phyloP scores from a whole-genome alignment of 2,797 vertebrate species.

The Manis crassicaudata region DNA sequence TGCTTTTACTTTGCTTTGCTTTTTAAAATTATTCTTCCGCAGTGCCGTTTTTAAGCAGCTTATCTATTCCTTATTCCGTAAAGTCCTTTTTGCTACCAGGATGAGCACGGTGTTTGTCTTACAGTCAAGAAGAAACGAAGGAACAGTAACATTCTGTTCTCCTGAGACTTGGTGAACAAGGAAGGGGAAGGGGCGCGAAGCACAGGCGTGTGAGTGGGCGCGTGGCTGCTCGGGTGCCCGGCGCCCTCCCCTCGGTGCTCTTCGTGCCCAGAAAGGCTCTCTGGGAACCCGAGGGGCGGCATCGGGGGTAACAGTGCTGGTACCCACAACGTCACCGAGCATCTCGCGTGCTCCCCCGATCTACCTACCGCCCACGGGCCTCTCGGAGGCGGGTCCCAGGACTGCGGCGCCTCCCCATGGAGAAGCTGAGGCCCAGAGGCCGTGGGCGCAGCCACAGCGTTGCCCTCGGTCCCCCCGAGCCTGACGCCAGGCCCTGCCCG shows the following conservation, averaged over 20 bases:
- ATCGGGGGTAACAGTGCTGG: no score
- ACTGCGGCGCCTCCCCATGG: no score
- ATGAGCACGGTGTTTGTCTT: background rate
- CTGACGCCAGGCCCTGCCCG: background rate
- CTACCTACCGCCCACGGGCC: no score
- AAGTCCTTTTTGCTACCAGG: background rate
- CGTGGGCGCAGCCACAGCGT: background rate
- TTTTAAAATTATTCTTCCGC: background rate
- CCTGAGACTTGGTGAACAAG: conserved; percentile 17
- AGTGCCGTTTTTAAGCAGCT: background rate
- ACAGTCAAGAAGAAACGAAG: background rate
- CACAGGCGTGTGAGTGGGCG: background rate
- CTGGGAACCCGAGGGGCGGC: no score
- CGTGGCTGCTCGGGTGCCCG: no score
- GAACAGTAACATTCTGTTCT: background rate
- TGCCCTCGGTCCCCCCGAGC: background rate
- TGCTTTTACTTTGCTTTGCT: background rate
- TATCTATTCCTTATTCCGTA: background rate
- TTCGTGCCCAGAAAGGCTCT: no score
- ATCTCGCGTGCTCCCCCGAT: no score
- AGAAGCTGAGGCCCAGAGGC: background rate
- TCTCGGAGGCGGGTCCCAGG: no score
- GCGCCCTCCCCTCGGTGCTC: no score
- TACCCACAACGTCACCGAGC: no score
- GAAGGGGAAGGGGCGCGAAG: background rate